phyloP scores from a whole-genome alignment of 2,113 vertebrate genomes.

The Limnothrissa miodon region DNA sequence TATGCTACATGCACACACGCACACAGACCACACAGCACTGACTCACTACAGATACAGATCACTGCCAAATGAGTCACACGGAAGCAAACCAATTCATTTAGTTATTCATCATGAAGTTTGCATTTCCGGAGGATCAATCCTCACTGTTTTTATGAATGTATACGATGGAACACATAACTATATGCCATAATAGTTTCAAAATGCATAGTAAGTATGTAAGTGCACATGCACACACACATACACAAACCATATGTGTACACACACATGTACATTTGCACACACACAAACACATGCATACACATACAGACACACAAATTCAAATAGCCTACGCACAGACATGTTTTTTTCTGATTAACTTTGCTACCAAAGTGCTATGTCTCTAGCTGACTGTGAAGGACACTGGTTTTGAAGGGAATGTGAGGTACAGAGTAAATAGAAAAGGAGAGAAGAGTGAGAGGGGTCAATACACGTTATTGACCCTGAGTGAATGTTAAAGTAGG shows the following conservation, averaged over 20 bases:
- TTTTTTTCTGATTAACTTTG: slow-evolving; percentile 51
- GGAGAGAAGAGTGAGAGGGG: not conserved
- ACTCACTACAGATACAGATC: slow-evolving; percentile 52
- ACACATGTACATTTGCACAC: slow-evolving; percentile 17
- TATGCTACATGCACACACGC: slow-evolving; percentile 24
- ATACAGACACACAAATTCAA: slow-evolving; percentile 48
- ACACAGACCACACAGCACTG: slow-evolving; percentile 44
- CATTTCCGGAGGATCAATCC: slow-evolving; percentile 41
- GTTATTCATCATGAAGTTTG: slow-evolving; percentile 3
- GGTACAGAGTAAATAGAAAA: slow-evolving; percentile 48
- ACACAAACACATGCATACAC: slow-evolving; percentile 48
- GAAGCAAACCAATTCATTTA: slow-evolving; percentile 7
- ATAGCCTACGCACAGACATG: slow-evolving; percentile 42
- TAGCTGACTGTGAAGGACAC: slow-evolving; percentile 69
- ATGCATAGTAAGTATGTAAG: not conserved
- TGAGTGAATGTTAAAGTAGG: slow-evolving; percentile 65
- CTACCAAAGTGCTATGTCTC: slow-evolving; percentile 82
- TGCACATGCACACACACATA: slow-evolving; percentile 32
- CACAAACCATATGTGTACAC: slow-evolving; percentile 43
- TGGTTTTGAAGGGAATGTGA: slow-evolving; percentile 53
- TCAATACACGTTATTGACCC: slow-evolving; percentile 29
- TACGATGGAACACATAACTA: slow-evolving; percentile 53
- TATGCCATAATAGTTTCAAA: slow-evolving; percentile 50
- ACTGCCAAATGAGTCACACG: slow-evolving; percentile 45
- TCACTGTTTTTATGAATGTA: slow-evolving; percentile 71